Percentiles rank a stretch among this genome's conserved stretches.
These are phyloP conservation scores for Paradisaea rubra DNA, from an alignment of 2,113 vertebrate genomes.

Conservation along the genomic window DNA sequence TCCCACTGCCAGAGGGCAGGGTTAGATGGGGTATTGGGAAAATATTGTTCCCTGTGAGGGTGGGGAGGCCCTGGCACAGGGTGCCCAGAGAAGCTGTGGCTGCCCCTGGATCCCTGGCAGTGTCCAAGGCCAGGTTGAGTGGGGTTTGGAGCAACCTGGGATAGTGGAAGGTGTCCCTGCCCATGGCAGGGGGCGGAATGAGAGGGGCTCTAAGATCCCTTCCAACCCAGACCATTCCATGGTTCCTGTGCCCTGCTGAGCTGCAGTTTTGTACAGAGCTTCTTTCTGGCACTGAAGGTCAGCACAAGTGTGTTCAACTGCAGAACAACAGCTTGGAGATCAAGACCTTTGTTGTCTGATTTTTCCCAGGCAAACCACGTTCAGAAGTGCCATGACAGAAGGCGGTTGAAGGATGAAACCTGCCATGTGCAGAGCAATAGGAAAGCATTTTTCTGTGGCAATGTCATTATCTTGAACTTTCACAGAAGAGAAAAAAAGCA, in stretches of 20 bases:
- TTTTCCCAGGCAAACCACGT: constrained; percentile 14
- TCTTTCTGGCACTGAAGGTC: background rate
- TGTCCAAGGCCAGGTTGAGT: fast-evolving
- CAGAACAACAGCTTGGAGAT: background rate
- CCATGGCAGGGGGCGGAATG: background rate
- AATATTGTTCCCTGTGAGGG: fast-evolving
- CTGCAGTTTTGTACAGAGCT: background rate
- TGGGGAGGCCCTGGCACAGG: background rate
- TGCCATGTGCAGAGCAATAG: constrained; percentile 23
- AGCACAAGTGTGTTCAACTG: background rate
- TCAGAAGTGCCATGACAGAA: constrained; percentile 37
- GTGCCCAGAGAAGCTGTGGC: background rate
- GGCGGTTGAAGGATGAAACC: constrained; percentile 24
- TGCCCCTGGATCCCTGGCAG: background rate
- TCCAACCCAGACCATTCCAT: background rate
- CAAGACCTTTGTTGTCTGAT: constrained; percentile 35
- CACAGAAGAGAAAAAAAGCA: constrained; percentile 5
- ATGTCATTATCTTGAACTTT: constrained; percentile 62
- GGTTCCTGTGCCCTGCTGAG: background rate
- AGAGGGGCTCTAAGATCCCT: background rate
- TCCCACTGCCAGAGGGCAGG: background rate
- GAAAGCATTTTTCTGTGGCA: constrained; percentile 52
- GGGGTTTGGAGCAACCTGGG: fast-evolving
- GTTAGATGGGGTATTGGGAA: fast-evolving
- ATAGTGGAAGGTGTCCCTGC: fast-evolving